Conservation (phyloP, 2,888 invertebrate genomes). For the Tachina fera region DNA sequence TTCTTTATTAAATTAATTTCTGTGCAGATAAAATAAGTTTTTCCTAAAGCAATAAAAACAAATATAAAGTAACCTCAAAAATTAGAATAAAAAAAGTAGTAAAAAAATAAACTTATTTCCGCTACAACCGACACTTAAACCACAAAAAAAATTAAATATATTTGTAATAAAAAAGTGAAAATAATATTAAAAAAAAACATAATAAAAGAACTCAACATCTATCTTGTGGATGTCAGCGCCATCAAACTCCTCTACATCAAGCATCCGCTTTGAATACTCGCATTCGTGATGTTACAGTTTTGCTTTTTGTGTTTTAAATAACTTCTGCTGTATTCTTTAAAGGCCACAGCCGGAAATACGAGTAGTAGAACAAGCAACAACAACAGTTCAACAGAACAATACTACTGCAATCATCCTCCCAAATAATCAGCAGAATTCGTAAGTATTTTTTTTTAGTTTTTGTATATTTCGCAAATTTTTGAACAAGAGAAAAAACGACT, state of each 20-base stretch:
- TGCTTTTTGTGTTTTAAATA: not conserved
- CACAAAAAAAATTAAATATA: slow-evolving; percentile 4
- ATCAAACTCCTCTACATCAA: not conserved
- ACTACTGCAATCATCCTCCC: slow-evolving; percentile 6
- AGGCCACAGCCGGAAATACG: slow-evolving; percentile 32
- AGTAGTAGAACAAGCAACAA: slow-evolving; percentile 11
- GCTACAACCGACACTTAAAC: not conserved
- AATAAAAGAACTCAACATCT: slow-evolving; percentile 12
- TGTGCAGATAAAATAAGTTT: not conserved
- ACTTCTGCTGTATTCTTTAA: not conserved
- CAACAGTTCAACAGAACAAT: slow-evolving; percentile 44
- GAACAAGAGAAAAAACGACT: not conserved
- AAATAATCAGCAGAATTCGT: slow-evolving; percentile 42
- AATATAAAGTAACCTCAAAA: not conserved
- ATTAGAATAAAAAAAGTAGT: not conserved
- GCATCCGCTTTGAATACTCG: slow-evolving; percentile 11
- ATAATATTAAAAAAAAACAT: not conserved
- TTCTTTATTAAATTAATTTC: not conserved
- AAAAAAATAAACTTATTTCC: slow-evolving; percentile 6
- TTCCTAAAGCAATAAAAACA: not conserved
- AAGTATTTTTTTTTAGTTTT: slow-evolving; percentile 33
- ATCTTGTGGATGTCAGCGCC: slow-evolving; percentile 16
- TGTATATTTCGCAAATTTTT: slow-evolving; percentile 1
- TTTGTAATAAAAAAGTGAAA: slow-evolving; percentile 12
- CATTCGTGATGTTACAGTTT: slow-evolving; percentile 19